Evolutionary conservation across 2,888 invertebrate species (phyloP), one percentile per base, ranked within the genome.

Genomic region (Acanthosepion lycidas): DNA sequence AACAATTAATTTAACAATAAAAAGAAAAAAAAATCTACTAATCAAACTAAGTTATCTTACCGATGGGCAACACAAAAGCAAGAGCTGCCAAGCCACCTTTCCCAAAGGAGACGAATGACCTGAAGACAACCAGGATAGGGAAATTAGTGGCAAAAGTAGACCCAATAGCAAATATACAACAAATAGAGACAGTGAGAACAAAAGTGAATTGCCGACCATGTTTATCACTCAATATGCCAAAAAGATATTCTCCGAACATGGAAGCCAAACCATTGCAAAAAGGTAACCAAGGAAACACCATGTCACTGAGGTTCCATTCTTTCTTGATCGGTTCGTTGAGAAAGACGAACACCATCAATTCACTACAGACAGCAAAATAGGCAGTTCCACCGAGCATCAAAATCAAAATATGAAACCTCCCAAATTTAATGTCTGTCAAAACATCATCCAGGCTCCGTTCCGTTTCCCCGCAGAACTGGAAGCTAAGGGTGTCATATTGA

Each of bases 311-410:
- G 78, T 96, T 94, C 97, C 97, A 97, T 94, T 96, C 96, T 64
- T 95, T 95, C 95, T 96, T 96, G 6, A 96, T 94, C 1, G 96
- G 96, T 49, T 95, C 94, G 94, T 96, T 96, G 0, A 97, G 95
- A 94, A 96, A 97, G 15, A 97, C 96, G 93, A 96, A 96, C 12
- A 96, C 95, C 95, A 97, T 95, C 95, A 97, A 96, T 94, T 96
- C 96, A n/a, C 96, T 95, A 95, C 97, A 97, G 4, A 96, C 96
- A 48, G 96, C 96, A 94, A 96, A 96, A 94, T 97, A 97, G 15
- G 96, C 96, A 64, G 96, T 96, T 28, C 96, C 96, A 42, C 96
- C 95, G 33, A 96, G 94, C 15, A 95, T 91, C 91, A 97, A 55
- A 96, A 97, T 96, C 95, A 96, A 96, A 49, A 96, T 95, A 26